Percentiles rank a stretch among this genome's conserved stretches.
These are phyloP conservation scores for Tauraco hartlaubi DNA, from an alignment of 2,797 vertebrate genomes.

Conservation along the genomic window DNA sequence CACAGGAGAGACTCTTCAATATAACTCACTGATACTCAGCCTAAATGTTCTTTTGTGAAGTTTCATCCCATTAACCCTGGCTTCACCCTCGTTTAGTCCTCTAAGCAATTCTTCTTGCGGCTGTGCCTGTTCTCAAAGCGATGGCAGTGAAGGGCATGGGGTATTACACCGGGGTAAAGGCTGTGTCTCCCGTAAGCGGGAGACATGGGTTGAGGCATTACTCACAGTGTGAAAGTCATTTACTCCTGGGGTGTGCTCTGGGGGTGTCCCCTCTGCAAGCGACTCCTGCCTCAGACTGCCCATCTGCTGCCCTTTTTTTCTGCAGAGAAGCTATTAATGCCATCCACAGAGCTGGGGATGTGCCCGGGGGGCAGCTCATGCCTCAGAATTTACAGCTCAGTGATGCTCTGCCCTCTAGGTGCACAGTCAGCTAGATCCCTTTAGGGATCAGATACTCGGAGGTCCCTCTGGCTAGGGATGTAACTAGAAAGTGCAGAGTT, in stretches of 20 bases:
- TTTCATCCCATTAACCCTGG: constrained; percentile 39
- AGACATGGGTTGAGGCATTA: background rate
- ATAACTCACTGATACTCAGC: background rate
- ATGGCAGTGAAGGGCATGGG: background rate
- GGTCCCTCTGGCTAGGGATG: background rate
- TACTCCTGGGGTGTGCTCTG: background rate
- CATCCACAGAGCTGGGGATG: background rate
- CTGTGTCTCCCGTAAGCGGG: background rate
- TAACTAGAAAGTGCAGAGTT: background rate
- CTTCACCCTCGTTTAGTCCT: background rate
- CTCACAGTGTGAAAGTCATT: background rate
- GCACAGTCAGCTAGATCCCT: constrained; percentile 1
- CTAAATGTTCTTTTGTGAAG: constrained; percentile 12
- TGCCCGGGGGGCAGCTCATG: background rate
- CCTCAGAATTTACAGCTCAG: background rate
- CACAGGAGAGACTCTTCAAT: background rate
- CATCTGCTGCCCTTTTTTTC: background rate
- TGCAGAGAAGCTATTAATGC: background rate
- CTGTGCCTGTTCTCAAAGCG: background rate
- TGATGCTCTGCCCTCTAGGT: background rate
- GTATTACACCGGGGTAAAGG: background rate
- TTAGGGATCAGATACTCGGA: background rate
- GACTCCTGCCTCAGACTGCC: background rate
- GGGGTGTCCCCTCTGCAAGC: background rate
- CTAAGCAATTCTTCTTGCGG: background rate